These are phyloP conservation scores for Aporophyla lueneburgensis DNA, from an alignment of 2,888 invertebrate species.

Conservation along the genomic window DNA sequence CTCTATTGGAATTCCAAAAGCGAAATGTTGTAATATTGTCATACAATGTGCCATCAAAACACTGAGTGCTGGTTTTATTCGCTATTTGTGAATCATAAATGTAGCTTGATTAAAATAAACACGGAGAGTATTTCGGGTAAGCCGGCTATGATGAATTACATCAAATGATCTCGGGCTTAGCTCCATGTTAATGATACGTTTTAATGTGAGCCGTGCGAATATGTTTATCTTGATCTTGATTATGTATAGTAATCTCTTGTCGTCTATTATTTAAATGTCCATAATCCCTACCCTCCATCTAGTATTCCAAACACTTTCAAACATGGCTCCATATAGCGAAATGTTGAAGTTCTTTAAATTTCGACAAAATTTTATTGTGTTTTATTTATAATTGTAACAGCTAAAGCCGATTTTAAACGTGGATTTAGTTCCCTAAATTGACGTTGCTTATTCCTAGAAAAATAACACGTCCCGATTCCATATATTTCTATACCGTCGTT, in stretches of 20 bases:
- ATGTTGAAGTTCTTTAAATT: constrained; percentile 7
- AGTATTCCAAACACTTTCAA: background rate
- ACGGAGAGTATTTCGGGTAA: constrained; percentile 37
- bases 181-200: constrained; percentile 43
- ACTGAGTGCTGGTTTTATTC: constrained; percentile 40
- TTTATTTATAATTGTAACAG: background rate
- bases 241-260: constrained; percentile 24
- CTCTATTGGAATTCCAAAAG: too few relatives aligned
- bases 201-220: constrained; percentile 32
- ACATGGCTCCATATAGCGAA: background rate
- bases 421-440: too few relatives aligned
- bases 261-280: background rate
- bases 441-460: background rate
- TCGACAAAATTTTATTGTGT: background rate
- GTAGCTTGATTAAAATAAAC: constrained; percentile 60
- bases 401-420: too few relatives aligned
- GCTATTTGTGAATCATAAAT: constrained; percentile 56
- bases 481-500: background rate
- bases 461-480: background rate
- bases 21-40: background rate
- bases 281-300: background rate
- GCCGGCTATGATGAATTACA: constrained; percentile 52
- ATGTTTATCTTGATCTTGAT: constrained; percentile 38
- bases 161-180: constrained; percentile 52
- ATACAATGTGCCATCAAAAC: constrained; percentile 12